Base-by-base conservation (phyloP, 2,888 invertebrate species). In the Aleiodes testaceus region DNA sequence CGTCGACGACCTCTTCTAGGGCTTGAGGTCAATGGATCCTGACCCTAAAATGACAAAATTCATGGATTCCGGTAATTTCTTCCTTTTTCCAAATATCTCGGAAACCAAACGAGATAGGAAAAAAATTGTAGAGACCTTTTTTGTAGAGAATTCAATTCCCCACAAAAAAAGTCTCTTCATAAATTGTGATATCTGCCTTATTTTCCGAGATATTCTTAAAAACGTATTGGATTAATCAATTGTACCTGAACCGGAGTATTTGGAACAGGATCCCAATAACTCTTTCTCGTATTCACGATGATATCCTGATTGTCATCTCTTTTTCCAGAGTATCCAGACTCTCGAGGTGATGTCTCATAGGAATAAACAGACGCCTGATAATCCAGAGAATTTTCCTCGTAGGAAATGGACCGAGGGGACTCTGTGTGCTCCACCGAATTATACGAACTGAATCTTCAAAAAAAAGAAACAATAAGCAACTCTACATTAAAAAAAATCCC, bases 291-390 rank as follows among this genome's bases (percentile, higher is more conserved):
- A 42, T 84, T 81, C 3, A 68, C 69, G 16, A 69, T 73, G 71
- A 72, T 70, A 36, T 75, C 75, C 44, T 76, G 67, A 53, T 75
- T 73, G 30, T 78, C 78, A 9, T 59, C 66, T 50, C 49, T 71
- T 44, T 84, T 81, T 16, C 74, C 50, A 6, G 77, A 74, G 72
- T 80, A 85, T 69, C 80, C 80, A 9, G 80, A 76, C 36, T 85
- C 85, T 66, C 84, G 84, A 2, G 84, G 84, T 12, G 85, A 83
- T 9, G 82, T 85, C 63, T 85, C 85, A 73, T 84, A 85, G 67
- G 85, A 84, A 64, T 85, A 84, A 30, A 76, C 63, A n/a, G 81
- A 77, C 2, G 79, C 74, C 22, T 79, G 81, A 75, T 83, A 84
- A 14, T 85, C 85, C 77, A 81, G 73, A 3, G 85, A 85, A 72